These are phyloP conservation scores for Eclectus roratus DNA, from an alignment of 2,113 vertebrate species.

Conservation along the genomic window DNA sequence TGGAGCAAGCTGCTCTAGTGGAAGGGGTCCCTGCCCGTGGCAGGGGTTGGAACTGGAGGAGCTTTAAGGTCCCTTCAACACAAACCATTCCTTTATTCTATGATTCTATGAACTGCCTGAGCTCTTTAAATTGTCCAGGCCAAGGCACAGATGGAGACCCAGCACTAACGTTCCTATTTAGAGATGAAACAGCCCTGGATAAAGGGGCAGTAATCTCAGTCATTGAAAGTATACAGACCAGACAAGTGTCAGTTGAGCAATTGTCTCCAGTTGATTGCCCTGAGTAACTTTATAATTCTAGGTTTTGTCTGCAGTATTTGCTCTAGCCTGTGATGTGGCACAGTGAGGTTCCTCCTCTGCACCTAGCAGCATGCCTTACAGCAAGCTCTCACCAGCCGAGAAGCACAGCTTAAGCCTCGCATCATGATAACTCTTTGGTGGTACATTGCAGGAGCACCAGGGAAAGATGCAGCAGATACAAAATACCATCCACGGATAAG, in stretches of 20 bases:
- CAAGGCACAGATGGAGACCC: neutral
- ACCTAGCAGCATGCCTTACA: neutral
- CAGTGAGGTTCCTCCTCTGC: neutral
- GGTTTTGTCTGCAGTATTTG: neutral
- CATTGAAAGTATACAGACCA: neutral
- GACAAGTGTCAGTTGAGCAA: neutral
- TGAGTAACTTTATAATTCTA: slow-evolving; percentile 19
- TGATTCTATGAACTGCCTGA: neutral
- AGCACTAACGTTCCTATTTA: neutral
- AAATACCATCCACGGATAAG: neutral
- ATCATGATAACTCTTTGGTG: neutral
- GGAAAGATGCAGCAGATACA: neutral
- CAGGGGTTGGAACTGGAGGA: neutral
- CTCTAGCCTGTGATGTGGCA: neutral
- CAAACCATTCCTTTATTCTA: neutral
- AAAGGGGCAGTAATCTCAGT: neutral
- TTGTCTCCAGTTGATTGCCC: neutral
- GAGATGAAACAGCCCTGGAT: neutral
- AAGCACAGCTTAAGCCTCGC: neutral
- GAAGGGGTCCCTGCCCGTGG: neutral
- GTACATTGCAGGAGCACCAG: neutral
- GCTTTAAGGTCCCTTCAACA: neutral
- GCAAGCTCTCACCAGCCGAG: neutral
- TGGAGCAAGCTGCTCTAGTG: neutral
- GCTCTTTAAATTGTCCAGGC: neutral